Percentiles rank a stretch among this genome's conserved stretches.
phyloP scores from a whole-genome alignment of 2,888 invertebrate species.

The Tetragonisca angustula region DNA sequence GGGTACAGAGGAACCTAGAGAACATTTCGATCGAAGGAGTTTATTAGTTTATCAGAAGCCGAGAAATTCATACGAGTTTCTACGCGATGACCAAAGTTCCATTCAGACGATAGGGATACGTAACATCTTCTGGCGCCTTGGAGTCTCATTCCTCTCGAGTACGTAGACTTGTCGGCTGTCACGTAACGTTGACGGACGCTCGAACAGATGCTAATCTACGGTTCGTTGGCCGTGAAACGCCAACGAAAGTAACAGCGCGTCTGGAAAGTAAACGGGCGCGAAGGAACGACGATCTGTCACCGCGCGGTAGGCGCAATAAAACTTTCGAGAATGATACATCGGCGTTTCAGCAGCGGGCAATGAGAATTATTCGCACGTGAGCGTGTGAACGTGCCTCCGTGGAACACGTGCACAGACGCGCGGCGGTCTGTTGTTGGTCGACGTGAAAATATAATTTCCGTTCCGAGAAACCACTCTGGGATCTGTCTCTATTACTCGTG shows the following conservation, averaged over 20 bases:
- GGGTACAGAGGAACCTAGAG: background rate
- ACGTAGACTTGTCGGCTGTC: background rate
- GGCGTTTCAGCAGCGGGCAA: conserved; percentile 51
- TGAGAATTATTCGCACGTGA: conserved; percentile 62
- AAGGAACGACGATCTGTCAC: conserved; percentile 57
- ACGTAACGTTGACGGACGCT: background rate
- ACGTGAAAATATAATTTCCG: conserved; percentile 68
- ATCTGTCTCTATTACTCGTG: conserved; percentile 64
- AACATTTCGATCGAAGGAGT: background rate
- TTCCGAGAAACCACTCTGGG: conserved; percentile 45
- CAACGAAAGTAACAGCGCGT: conserved; percentile 46
- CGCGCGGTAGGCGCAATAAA: conserved; percentile 51
- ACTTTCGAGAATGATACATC: conserved; percentile 63
- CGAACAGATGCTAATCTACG: conserved; percentile 12
- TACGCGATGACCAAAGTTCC: background rate
- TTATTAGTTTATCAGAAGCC: background rate
- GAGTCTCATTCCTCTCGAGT: background rate
- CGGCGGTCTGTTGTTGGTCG: conserved; percentile 26
- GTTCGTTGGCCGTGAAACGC: background rate
- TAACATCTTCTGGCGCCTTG: background rate
- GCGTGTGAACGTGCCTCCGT: conserved; percentile 53
- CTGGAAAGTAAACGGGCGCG: conserved; percentile 37
- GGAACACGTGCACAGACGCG: conserved; percentile 11
- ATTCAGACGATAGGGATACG: background rate
- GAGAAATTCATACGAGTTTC: background rate